Conservation (phyloP, 2,888 invertebrate species). For the Phalera bucephala region DNA sequence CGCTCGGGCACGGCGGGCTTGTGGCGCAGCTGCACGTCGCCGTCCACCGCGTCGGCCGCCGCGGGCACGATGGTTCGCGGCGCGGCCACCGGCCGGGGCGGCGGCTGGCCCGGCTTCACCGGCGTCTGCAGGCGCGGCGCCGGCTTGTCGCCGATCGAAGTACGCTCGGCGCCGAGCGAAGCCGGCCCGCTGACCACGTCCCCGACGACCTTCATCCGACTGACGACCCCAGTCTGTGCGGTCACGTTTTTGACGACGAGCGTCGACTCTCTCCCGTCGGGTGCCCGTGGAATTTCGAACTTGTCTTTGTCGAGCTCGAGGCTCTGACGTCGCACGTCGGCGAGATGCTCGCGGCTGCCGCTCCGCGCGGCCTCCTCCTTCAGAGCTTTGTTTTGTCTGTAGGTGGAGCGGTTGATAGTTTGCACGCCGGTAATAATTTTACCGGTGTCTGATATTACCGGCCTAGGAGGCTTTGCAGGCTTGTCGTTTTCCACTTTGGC, state of each 20-base stretch:
- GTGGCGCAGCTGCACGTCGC: constrained; percentile 81
- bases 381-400: constrained; percentile 76
- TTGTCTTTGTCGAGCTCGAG: constrained; percentile 81
- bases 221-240: constrained; percentile 70
- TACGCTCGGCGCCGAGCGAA: constrained; percentile 47
- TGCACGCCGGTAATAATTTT: constrained; percentile 80
- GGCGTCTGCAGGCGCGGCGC: constrained; percentile 35
- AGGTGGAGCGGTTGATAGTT: constrained; percentile 84
- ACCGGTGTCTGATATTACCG: constrained; percentile 75
- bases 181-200: constrained; percentile 62
- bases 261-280: constrained; percentile 49
- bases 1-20: constrained; percentile 93
- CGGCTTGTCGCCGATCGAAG: constrained; percentile 12
- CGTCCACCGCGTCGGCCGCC: constrained; percentile 31
- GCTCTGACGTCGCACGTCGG: constrained; percentile 78
- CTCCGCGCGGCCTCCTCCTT: constrained; percentile 69
- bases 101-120: constrained; percentile 37
- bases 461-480: constrained; percentile 86
- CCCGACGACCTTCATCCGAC: constrained; percentile 66
- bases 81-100: constrained; percentile 70
- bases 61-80: constrained; percentile 74
- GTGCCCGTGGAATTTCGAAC: constrained; percentile 44
- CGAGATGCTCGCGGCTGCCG: constrained; percentile 67
- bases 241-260: constrained; percentile 63
- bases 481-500: constrained; percentile 65